Evolutionary conservation across 2,797 vertebrate species (phyloP), one percentile per base, ranked within the genome.

Genomic region (Hozukius guyotensis): DNA sequence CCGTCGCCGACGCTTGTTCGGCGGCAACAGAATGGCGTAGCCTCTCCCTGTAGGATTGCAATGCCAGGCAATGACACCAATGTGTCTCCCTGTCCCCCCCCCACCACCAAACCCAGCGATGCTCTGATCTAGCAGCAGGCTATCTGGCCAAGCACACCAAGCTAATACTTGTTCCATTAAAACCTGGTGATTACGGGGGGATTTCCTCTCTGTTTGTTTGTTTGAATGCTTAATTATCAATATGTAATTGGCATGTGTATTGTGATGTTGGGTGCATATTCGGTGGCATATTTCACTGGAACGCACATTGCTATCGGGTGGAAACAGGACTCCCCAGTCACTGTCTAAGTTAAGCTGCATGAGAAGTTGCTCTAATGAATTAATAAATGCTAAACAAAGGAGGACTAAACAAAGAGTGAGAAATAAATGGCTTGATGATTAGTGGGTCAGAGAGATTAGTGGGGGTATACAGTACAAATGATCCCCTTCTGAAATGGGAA

Each of bases 181-280:
- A 94, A 93, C 87, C 86, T 75, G 80, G 89, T 88, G 94, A 94
- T 95, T 94, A 94, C 25, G 88, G 86, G 84, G 60, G 86, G 88
- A 88, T 94, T 94, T 92, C 85, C 83, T 92, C 83, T 86, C 83
- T 89, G 91, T 92, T 92, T 94, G 91, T 93, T 93, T 95, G 95
- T 95, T 94, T 93, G 91, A 95, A 94, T 93, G 89, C 93, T 92
- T 94, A 94, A 94, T 94, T 93, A 92, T 93, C 91, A 88, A 91
- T 91, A 91, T 94, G 93, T 95, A 94, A 94, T 94, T 94, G 93
- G 85, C 90, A 84, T 88, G 88, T 93, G 90, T 87, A 75, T 89
- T 89, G 89, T 81, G 82, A 92, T 91, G 91, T 88, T 6, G 83
- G 88, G 79, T 13, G 81, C 86, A 67, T 38, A 82, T 94, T 86